Evolutionary conservation across 2,888 invertebrate species (phyloP), one percentile per base, ranked within the genome.

Genomic region (Seira ritae): DNA sequence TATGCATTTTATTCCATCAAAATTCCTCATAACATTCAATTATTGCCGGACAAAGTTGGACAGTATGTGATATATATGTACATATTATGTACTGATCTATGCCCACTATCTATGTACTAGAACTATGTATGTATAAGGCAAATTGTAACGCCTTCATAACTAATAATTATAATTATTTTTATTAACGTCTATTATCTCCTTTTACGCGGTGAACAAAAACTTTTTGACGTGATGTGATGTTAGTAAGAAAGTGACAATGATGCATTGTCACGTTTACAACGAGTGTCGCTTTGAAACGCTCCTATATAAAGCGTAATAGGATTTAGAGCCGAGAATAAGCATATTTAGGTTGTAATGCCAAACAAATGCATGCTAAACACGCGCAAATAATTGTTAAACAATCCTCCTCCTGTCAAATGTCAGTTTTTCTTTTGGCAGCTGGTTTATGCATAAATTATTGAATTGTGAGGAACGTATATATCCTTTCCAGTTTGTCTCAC

Each of bases 181-280:
- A 50, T 50, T 50, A 50, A 50, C 50, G 50, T 50, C 50, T n/a
- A 50, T 50, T 50, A 50, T 50, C 15, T n/a, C 50, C 50, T 50
- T 8, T 8, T n/a, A 50, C 15, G 50, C 17, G 3, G 50, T n/a
- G 15, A 8, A 50, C 6, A 50, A n/a, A 50, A 8, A n/a, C 12
- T 31, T 50, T n/a, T 50, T 50, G 50, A n/a, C 31, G 31, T 31
- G 31, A 31, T 8, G 31, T 31, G 31, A 31, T 31, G 31, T n/a
- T 50, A 50, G 50, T 50, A 50, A 15, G 12, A 50, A 50, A 50
- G 50, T 50, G 50, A 50, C 50, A 50, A 71, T 71, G 50, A 71
- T 46, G 55, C 71, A 71, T 50, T 71, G 71, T 71, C 71, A 71
- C 50, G 50, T 71, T 71, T 50, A 15, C 42, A n/a, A 22, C 22